Base-by-base conservation (phyloP, 2,888 invertebrate genomes). In the Hemistola chrysoprasaria region DNA sequence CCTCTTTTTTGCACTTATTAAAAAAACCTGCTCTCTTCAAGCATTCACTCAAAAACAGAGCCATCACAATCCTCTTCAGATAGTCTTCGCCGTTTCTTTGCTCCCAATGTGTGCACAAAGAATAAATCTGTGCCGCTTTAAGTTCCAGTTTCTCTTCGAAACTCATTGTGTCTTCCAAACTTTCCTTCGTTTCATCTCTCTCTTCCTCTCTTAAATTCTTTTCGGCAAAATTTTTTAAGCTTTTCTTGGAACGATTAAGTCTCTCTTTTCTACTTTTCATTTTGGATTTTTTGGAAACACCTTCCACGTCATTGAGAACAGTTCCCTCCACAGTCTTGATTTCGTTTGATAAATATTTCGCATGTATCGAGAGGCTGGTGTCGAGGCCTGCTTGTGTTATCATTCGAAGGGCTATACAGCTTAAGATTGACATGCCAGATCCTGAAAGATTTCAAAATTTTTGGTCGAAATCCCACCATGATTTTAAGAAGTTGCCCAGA, bases 361-460 rank as follows among this genome's bases (percentile, higher is more conserved):
- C 67, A 56, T 88, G 79, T 32, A 91, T 86, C 16, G 83, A 67
- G 23, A 90, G 58, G 51, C 87, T 88, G 11, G 84, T 77, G 1
- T 86, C 71, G 0, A 91, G 67, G 0, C 90, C 90, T 0, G 91
- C 90, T 67, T 95, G 94, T 0, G 95, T 95, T n/a, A 95, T 90
- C 79, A 95, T 92, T 32, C 95, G 87, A 16, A 96, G 69, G 0
- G 95, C 94, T 27, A 95, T 90, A 62, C 92, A 92, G 50, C 94
- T 94, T 1, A 96, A 82, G 31, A 95, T 90, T 36, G 95, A 95
- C 94, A 96, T 95, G 0, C 96, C 95, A 0, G 94, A 94, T 3
- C 92, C 92, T 92, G 50, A 24, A 71, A 69, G 3, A 22, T 16
- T 16, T 16, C 3, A 16, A 16, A 2, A 16, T 16, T 16, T 16